Conservation (phyloP, 2,797 vertebrate genomes). For the Hephaestus fuliginosus region DNA sequence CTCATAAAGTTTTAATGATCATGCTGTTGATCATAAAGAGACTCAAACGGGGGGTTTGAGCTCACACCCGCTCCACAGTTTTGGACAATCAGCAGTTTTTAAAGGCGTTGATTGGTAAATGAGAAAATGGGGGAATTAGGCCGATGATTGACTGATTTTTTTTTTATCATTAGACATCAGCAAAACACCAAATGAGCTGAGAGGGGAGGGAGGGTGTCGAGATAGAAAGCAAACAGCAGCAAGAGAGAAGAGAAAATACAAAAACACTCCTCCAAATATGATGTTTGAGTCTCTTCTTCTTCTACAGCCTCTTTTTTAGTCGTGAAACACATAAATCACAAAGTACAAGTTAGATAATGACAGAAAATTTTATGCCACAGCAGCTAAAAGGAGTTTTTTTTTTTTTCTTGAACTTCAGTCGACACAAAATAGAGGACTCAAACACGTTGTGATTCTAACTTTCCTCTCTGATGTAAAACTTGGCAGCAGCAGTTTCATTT, state of each 20-base stretch:
- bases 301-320: background rate
- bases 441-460: background rate
- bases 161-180: background rate
- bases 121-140: background rate
- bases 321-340: background rate
- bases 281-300: background rate
- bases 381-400: background rate
- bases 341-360: background rate
- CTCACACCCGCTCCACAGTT: background rate
- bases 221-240: background rate
- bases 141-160: background rate
- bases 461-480: background rate
- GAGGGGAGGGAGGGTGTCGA: background rate
- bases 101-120: background rate
- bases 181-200: background rate
- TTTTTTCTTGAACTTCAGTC: background rate
- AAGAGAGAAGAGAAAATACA: no score
- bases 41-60: background rate
- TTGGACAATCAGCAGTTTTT: slow-evolving; percentile 32
- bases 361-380: background rate
- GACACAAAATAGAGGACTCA: background rate
- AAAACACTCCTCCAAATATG: background rate
- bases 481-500: background rate
- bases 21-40: slow-evolving; percentile 35
- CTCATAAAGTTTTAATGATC: slow-evolving; percentile 14